Evolutionary conservation across 2,113 vertebrate genomes (phyloP), one percentile per base, ranked within the genome.

Genomic region (Cacatua alba): DNA sequence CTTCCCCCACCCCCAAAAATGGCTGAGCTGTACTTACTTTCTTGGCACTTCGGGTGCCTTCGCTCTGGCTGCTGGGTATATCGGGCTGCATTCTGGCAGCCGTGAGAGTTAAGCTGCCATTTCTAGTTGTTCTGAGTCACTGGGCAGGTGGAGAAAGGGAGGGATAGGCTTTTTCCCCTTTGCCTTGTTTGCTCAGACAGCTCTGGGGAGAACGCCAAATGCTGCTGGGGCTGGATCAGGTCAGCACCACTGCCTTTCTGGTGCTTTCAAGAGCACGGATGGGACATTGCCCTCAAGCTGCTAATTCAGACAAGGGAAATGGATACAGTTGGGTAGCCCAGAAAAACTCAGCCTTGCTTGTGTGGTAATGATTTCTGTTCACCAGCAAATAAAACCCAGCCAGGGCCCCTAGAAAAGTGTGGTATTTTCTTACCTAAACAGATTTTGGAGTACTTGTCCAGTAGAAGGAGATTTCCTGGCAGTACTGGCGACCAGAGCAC

Each of bases 151-250:
- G 83, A 92, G 62, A 78, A 76, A 94, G 86, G 48, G 90, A 92
- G 82, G 77, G 89, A 89, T 65, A 13, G 81, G 86, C 83, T 88
- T 74, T 94, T 92, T 81, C 71, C 86, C 83, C 90, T 97, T 93
- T 84, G 86, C 94, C 94, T 96, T 95, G 90, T 96, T 96, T 97
- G 88, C 90, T 84, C 76, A 84, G 88, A 93, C 69, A 76, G 88
- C 65, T 90, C 81, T 84, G 82, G 94, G 92, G 94, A 88, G 72
- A 77, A 82, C 17, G 91, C 95, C 96, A 93, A 86, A 28, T 70
- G 76, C 90, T 86, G 70, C 64, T 28, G 41, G 83, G 90, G 75
- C 65, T 77, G 7, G 80, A 49, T 75, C 89, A 29, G 70, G 74
- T 93, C 90, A 94, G 68, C 19, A 11, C 81, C 0, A 3, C 68